Evolutionary conservation across 2,888 invertebrate species (phyloP), one percentile per base, ranked within the genome.

Genomic region (Dorcus parallelipipedus): DNA sequence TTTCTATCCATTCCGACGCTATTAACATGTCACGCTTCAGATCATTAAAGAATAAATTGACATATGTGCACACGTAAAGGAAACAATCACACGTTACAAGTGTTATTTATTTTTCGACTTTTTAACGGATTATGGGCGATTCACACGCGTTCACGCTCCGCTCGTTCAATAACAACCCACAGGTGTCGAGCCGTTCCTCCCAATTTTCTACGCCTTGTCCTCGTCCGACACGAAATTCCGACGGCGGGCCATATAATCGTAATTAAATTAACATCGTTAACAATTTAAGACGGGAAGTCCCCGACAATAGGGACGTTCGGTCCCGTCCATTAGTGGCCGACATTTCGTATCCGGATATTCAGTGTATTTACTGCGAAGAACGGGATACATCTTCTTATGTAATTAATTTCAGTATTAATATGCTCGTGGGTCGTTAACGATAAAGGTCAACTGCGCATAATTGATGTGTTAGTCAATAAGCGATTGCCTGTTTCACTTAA

Each of bases 261-360:
- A 70, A 72, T 73, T 71, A 71, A 73, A 70, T 73, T 71, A 69
- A 69, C 68, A 68, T 69, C 67, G 69, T 64, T 65, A 64, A 67
- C 69, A 69, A 71, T 71, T 72, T 71, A 71, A 66, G 70, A 73
- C 73, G 70, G 73, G 71, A 72, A 73, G 69, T 69, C 58, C 26
- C 20, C 60, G 68, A 71, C 67, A 70, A 69, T 70, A 64, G 70
- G 64, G 58, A 59, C 61, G 58, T 39, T 26, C 14, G 48, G 49
- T 26, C 5, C 8, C 48, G 7, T 20, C 43, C 33, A 14, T 43
- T 14, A 33, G n/a, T 26, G 33, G 14, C 6, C 20, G 45, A 20
- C 10, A 10, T 41, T 45, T 45, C 45, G 45, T 45, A 17, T 20
- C 45, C 9, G 26, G 26, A 33, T 33, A 33, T 33, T 33, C 26